Conservation (phyloP, 2,113 vertebrate species). For the Myotis davidii region DNA sequence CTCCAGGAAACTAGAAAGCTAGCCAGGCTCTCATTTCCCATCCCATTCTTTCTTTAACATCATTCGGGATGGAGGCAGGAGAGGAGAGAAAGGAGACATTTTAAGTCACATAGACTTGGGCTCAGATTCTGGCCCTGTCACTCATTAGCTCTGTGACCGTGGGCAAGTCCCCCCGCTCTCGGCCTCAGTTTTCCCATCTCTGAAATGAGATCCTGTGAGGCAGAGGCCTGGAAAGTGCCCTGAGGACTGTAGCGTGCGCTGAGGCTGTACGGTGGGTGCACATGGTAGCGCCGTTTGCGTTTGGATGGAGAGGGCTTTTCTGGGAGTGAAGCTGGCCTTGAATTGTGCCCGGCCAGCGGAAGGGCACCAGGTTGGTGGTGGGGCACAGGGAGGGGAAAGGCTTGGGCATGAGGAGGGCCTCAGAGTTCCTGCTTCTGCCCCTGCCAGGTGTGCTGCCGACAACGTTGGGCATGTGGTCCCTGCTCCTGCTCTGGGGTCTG, state of each 20-base stretch:
- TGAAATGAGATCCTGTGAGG: neutral
- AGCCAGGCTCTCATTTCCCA: neutral
- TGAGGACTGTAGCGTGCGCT: neutral
- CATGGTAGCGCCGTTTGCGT: neutral
- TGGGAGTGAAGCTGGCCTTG: too few species aligned
- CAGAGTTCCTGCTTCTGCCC: neutral
- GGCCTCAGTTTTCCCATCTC: neutral
- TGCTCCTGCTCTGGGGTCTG: slow-evolving; percentile 79
- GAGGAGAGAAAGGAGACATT: neutral
- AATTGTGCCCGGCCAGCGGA: neutral
- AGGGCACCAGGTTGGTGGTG: neutral
- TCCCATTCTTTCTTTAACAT: neutral
- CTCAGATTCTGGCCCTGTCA: neutral
- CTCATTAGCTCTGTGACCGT: neutral
- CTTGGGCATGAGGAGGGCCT: accelerated
- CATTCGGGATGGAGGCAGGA: neutral
- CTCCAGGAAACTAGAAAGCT: neutral
- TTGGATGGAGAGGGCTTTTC: neutral
- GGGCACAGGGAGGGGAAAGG: neutral
- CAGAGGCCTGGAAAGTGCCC: neutral
- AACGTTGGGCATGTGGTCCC: slow-evolving; percentile 44
- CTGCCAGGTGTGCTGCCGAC: neutral
- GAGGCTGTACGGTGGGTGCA: neutral
- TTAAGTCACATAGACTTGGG: neutral
- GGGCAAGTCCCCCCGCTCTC: neutral